Evolutionary conservation across 2,888 invertebrate genomes (phyloP).

Genomic region (Ormyrus labotus): DNA sequence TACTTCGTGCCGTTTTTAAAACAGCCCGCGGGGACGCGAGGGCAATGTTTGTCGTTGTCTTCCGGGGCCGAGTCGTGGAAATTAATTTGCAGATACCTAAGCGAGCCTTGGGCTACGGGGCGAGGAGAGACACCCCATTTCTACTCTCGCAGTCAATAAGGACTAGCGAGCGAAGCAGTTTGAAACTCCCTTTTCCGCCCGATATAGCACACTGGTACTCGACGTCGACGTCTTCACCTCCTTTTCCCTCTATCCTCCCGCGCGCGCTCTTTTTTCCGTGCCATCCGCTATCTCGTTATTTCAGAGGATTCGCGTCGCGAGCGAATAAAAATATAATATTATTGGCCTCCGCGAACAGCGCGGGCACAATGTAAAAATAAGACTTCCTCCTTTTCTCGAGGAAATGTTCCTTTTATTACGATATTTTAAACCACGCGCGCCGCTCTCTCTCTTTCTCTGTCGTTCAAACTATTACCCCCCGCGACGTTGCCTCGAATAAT

Average conservation of each 20-base stretch:
- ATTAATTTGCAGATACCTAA: slow-evolving; percentile 73
- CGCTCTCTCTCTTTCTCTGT: too few species aligned
- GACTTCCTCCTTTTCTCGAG: neutral
- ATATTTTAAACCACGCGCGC: too few species aligned
- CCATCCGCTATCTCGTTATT: slow-evolving; percentile 55
- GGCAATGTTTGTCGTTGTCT: slow-evolving; percentile 19
- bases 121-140: slow-evolving; percentile 60
- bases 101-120: slow-evolving; percentile 63
- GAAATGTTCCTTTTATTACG: neutral
- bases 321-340: slow-evolving; percentile 23
- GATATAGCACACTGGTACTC: slow-evolving; percentile 62
- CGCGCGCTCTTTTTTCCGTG: slow-evolving; percentile 51
- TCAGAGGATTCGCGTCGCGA: slow-evolving; percentile 12
- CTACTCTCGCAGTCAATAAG: slow-evolving; percentile 71
- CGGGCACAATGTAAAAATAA: neutral
- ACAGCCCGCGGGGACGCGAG: too few species aligned
- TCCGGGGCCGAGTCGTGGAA: slow-evolving; percentile 57
- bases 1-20: too few species aligned
- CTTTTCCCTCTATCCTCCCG: slow-evolving; percentile 4
- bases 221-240: slow-evolving; percentile 51
- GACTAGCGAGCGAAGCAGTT: slow-evolving; percentile 71
- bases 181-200: slow-evolving; percentile 64
- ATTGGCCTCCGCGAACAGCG: slow-evolving; percentile 13
- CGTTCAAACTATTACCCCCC: neutral
- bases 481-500: neutral